Evolutionary conservation across 2,797 vertebrate species (phyloP), one percentile per base, ranked within the genome.

Genomic region (Eurystomus glaucurus): DNA sequence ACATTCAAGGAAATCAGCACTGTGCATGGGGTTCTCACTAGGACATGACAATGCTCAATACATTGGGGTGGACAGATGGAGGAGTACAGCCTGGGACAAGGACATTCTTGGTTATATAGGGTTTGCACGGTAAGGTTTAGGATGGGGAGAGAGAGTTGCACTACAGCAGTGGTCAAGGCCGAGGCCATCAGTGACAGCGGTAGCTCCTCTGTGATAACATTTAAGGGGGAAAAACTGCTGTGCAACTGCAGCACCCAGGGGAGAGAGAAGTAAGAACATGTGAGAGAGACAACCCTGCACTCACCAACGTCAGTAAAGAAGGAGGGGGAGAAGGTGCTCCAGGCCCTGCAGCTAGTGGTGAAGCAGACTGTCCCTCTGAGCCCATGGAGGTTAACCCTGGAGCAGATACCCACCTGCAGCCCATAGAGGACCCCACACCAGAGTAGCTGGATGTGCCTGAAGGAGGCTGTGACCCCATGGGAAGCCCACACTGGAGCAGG

Each of bases 31-130:
- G 8, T 48, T 77, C 46, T 88, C 46, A 51, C 41, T 43, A 28
- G 21, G 58, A 57, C 14, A 29, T 6, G 11, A 33, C 54, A 58
- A 39, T 0, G 1, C 9, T 45, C 22, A 22, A 28, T 4, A 51
- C 3, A 41, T 77, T 92, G 46, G 41, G 19, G 39, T 64, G 43
- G 50, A 84, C 39, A 14, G 51, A 52, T 0, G 0, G n/a, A 54
- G 14, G 6, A 75, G 7, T 29, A 62, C 14, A 43, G 43, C 43
- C 33, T 51, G 28, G n/a, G 31, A 61, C 31, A 50, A 80, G 6
- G 54, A 26, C 3, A 0, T 43, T 43, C 54, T 35, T 22, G 22
- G 19, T 54, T 46, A n/a, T 45, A 70, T 5, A 31, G 54, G 29
- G 54, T 55, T n/a, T 55, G 54, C 54, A 0, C 21, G 19, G 14